These are phyloP conservation scores for Ictidomys tridecemlineatus DNA, from an alignment of 2,113 vertebrate genomes.

Conservation along the genomic window DNA sequence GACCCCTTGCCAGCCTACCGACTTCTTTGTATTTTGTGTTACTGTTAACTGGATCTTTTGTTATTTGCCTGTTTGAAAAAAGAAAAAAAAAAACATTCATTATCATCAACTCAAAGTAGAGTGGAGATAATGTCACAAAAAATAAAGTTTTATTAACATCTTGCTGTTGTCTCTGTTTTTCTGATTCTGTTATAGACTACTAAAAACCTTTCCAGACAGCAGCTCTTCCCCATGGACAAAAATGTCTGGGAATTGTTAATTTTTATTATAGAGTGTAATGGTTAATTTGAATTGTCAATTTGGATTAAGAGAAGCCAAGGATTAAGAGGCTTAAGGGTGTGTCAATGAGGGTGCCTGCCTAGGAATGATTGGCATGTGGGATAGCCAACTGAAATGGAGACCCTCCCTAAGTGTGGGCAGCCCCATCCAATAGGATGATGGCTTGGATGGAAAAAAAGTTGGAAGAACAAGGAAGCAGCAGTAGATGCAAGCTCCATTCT, in stretches of 20 bases:
- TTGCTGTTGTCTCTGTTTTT: constrained; percentile 11
- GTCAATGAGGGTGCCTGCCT: no score
- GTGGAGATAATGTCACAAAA: not conserved
- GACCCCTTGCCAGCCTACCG: not conserved
- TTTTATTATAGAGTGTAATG: not conserved
- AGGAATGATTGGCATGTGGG: no score
- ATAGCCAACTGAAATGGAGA: no score
- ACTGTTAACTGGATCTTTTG: not conserved
- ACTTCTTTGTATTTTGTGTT: not conserved
- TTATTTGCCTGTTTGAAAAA: constrained; percentile 30
- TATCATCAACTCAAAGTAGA: not conserved
- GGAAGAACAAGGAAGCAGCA: no score
- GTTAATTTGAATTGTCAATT: no score
- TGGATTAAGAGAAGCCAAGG: no score
- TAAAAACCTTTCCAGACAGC: not conserved
- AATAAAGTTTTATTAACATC: not conserved
- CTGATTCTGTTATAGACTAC: not conserved
- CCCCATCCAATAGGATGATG: no score
- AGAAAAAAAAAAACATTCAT: constrained; percentile 14
- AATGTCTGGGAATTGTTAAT: constrained; percentile 7
- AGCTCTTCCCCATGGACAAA: not conserved
- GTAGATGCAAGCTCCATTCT: no score
- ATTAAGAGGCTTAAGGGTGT: no score
- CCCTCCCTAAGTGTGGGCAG: no score
- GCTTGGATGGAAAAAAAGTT: no score